These are phyloP conservation scores for Umimayanthus chanpuru DNA, from an alignment of 92 coral and sea anemone genomes.

Conservation along the genomic window DNA sequence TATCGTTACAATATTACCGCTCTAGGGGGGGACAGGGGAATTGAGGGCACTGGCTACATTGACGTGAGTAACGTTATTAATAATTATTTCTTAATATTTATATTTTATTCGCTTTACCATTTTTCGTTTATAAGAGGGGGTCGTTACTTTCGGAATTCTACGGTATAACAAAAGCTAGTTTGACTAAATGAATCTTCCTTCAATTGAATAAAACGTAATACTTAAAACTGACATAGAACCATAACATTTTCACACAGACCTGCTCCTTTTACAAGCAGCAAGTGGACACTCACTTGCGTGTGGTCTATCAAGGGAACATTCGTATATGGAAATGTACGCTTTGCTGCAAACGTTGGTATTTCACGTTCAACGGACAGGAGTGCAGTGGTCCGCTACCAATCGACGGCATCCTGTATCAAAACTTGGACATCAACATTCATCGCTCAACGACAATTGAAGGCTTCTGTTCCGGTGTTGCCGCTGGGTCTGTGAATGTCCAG, in stretches of 20 bases:
- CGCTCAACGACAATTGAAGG: slow-evolving; percentile 29
- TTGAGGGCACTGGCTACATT: too few species aligned
- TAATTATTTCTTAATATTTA: too few species aligned
- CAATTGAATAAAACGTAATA: too few species aligned
- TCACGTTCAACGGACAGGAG: not conserved
- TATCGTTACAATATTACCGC: not conserved
- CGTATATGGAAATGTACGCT: not conserved
- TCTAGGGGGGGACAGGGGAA: too few species aligned
- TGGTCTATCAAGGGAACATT: not conserved
- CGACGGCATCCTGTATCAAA: slow-evolving; percentile 5
- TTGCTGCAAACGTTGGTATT: not conserved
- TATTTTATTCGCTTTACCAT: too few species aligned
- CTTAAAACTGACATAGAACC: too few species aligned
- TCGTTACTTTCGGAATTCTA: too few species aligned
- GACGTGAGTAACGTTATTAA: too few species aligned
- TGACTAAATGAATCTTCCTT: not conserved
- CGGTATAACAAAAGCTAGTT: not conserved
- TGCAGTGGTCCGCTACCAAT: not conserved
- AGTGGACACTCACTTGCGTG: not conserved
- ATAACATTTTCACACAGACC: not conserved
- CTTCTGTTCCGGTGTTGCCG: not conserved
- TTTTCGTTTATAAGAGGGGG: too few species aligned
- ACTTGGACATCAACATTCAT: not conserved
- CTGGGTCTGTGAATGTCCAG: not conserved
- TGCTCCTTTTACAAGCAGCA: not conserved